phyloP scores from a whole-genome alignment of 2,113 vertebrate genomes.

The Festucalex cinctus region DNA sequence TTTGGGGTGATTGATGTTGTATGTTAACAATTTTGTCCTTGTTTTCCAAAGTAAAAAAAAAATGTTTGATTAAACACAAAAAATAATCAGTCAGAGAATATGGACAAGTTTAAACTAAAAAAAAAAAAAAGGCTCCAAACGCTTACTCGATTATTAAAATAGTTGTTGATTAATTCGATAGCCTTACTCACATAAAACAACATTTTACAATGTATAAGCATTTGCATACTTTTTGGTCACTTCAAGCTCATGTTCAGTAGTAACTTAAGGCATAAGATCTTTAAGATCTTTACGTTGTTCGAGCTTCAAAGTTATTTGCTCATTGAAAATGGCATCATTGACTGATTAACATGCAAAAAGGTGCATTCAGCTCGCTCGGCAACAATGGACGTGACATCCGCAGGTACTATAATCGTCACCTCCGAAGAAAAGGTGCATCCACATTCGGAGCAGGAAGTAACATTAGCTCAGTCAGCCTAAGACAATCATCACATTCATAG shows the following conservation, averaged over 20 bases:
- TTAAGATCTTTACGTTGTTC: not conserved
- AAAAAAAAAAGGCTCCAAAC: no score
- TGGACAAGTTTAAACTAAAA: no score
- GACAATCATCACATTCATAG: constrained; percentile 70
- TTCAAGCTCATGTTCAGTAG: not conserved
- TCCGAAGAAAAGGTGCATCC: constrained; percentile 61
- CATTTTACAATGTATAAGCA: not conserved
- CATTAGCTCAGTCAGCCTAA: constrained; percentile 69
- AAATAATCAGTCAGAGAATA: no score
- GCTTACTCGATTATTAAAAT: no score
- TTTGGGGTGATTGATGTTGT: no score
- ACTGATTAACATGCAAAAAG: constrained; percentile 69
- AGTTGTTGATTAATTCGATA: no score
- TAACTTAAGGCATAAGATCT: not conserved
- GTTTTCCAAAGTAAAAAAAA: no score
- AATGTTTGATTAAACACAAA: no score
- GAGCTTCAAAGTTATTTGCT: not conserved
- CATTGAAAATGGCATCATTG: not conserved
- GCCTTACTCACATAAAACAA: no score
- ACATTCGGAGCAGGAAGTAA: constrained; percentile 63
- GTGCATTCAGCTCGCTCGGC: constrained; percentile 53
- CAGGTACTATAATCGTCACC: constrained; percentile 62
- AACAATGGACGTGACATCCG: constrained; percentile 65
- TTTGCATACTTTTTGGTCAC: not conserved
- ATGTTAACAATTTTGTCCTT: no score